A percentile compares a stretch with the other conserved stretches of the same genome.
Evolutionary conservation across 2,888 invertebrate genomes (phyloP).

Genomic region (Cistogaster globosa): DNA sequence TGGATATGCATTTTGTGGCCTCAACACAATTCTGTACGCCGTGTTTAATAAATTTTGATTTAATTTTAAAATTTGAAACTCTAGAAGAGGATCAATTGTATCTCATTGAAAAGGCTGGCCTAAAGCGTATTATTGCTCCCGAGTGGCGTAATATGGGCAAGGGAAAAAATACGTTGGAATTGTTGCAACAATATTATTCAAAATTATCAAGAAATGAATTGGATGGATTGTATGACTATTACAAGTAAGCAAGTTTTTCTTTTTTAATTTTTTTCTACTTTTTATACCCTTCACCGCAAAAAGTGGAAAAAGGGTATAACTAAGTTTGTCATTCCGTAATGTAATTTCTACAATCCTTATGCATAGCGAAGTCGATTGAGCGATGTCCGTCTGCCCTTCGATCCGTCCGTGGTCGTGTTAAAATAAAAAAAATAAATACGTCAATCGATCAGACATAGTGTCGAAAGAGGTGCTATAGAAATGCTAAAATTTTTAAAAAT

Average conservation of each 20-base stretch:
- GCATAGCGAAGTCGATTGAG: no score
- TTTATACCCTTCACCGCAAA: no score
- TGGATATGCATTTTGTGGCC: slow-evolving; percentile 96
- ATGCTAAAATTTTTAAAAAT: no score
- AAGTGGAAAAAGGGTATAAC: no score
- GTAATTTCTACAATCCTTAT: no score
- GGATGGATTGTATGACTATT: slow-evolving; percentile 90
- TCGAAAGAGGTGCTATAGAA: no score
- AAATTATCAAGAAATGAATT: slow-evolving; percentile 90
- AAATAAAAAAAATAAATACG: no score
- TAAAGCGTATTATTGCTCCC: slow-evolving; percentile 90
- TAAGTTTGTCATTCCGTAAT: no score
- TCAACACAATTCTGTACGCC: slow-evolving; percentile 93
- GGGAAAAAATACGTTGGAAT: slow-evolving; percentile 88
- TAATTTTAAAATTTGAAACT: slow-evolving; percentile 92
- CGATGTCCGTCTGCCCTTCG: no score
- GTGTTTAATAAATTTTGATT: slow-evolving; percentile 91
- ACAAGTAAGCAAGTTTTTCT: slow-evolving; percentile 84
- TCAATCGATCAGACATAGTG: no score
- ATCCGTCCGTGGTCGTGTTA: no score
- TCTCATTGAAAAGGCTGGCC: slow-evolving; percentile 89
- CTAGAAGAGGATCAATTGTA: slow-evolving; percentile 92
- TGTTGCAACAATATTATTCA: slow-evolving; percentile 89
- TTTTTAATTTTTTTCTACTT: no score
- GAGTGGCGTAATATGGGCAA: slow-evolving; percentile 93